Evolutionary conservation across 2,113 vertebrate species (phyloP).

Genomic region (Carollia perspicillata): DNA sequence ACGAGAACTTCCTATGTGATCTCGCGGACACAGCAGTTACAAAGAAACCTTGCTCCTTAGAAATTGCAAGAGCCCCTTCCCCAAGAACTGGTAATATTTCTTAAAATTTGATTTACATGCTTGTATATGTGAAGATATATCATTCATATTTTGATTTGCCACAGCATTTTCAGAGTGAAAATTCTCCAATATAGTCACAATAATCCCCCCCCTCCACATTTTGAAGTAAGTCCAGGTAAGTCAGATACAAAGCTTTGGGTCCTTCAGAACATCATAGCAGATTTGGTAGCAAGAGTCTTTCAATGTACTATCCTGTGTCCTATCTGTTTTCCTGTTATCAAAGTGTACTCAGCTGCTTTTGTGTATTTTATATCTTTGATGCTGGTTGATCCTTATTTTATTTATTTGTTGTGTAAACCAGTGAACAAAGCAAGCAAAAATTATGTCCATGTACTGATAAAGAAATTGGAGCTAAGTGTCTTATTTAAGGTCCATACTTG

Average conservation of each 20-base stretch:
- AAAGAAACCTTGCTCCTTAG: constrained; percentile 94
- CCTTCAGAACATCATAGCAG: background rate
- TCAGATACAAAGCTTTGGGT: background rate
- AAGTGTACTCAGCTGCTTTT: background rate
- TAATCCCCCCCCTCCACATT: background rate
- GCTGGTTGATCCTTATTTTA: background rate
- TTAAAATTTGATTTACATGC: constrained; percentile 14
- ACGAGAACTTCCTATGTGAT: constrained; percentile 92
- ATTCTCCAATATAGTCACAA: background rate
- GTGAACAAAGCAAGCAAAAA: background rate
- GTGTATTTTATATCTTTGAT: background rate
- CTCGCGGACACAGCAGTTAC: constrained; percentile 91
- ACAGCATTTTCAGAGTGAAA: constrained; percentile 1
- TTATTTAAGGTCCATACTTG: background rate
- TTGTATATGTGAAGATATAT: background rate
- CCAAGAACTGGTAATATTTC: constrained; percentile 87
- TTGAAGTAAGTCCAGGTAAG: constrained; percentile 3
- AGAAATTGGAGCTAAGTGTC: background rate
- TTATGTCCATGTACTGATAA: background rate
- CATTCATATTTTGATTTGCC: constrained; percentile 24
- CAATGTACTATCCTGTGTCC: background rate
- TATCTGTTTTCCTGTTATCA: background rate
- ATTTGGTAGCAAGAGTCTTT: background rate
- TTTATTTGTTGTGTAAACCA: background rate
- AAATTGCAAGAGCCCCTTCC: constrained; percentile 87